These are phyloP conservation scores for Tylochromis polylepis DNA, from an alignment of 2,113 vertebrate genomes.

Conservation along the genomic window DNA sequence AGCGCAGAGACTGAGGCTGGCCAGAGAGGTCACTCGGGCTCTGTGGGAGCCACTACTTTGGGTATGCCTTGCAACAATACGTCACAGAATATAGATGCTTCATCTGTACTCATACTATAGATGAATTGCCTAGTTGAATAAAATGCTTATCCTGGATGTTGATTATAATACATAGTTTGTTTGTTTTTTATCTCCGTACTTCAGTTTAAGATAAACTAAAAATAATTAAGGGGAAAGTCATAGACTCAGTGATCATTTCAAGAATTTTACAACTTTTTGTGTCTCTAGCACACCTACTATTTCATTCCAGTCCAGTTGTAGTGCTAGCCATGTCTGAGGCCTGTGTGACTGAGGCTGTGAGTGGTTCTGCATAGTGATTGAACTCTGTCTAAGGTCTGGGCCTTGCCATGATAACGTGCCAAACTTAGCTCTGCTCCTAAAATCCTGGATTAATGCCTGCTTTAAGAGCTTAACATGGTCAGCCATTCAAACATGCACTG, in stretches of 20 bases:
- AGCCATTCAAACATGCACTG: constrained; percentile 66
- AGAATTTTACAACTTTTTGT: neutral
- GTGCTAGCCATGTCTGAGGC: constrained; percentile 1
- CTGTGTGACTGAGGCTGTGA: constrained; percentile 54
- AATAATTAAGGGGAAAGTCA: neutral
- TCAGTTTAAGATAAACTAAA: neutral
- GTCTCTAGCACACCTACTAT: neutral
- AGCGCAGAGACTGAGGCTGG: constrained; percentile 19
- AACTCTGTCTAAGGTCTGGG: constrained; percentile 56
- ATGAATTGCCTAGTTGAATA: neutral
- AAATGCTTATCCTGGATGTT: neutral
- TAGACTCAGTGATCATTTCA: neutral
- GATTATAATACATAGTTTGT: neutral
- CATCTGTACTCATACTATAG: neutral
- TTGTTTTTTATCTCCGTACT: neutral
- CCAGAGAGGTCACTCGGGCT: constrained; percentile 49
- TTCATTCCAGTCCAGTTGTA: neutral
- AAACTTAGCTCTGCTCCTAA: constrained; percentile 62
- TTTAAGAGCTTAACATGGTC: constrained; percentile 72
- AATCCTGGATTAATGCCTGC: constrained; percentile 75
- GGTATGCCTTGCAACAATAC: neutral
- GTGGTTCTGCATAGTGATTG: constrained; percentile 38
- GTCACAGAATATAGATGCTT: neutral
- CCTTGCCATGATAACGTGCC: constrained; percentile 61
- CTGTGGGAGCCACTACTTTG: neutral